Base-by-base conservation (phyloP, 2,797 vertebrate species). In the Triplophysa yarkandensis region DNA sequence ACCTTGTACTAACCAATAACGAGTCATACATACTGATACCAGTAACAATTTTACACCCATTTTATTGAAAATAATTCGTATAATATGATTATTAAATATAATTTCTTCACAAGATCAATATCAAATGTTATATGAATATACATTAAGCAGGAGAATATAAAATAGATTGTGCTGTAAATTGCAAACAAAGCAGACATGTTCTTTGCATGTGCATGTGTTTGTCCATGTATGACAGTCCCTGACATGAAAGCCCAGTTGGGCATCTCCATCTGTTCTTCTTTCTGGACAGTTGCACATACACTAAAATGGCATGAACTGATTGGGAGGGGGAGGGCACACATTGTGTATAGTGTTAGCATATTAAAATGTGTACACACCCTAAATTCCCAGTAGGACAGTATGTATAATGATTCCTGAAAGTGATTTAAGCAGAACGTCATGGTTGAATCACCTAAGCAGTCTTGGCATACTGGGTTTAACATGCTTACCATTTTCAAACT, bases 221-320 rank as follows among this genome's bases (percentile, higher is more conserved):
- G 30, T 27, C 17, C n/a, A 14, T 34, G 25, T 30, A 6, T 16
- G 71, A 9, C 30, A 1, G 41, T 19, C 52, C 58, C 9, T 67
- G 46, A 28, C 23, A 63, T 28, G 14, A 32, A 64, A 60, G 64
- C 36, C 62, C 72, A 66, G 62, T 62, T 57, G 62, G 71, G 36
- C 36, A 48, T 25, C 48, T 77, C 80, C 68, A 75, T 55, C 68
- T 81, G 78, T 81, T 80, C 68, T 83, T 61, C 69, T 63, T 72
- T 50, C 66, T 75, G 75, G 44, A 78, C 39, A 60, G 50, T 67
- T 67, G 34, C 44, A 41, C 27, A 25, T 39, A 69, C 43, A 65
- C 17, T 60, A 23, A 21, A 1, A 63, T 17, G 19, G 1, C 50
- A 21, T 19, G 28, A 16, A 9, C 6, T 61, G 23, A 48, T 16